Base-by-base conservation (phyloP, 2,888 invertebrate genomes). In the Pyrochroa serraticornis region DNA sequence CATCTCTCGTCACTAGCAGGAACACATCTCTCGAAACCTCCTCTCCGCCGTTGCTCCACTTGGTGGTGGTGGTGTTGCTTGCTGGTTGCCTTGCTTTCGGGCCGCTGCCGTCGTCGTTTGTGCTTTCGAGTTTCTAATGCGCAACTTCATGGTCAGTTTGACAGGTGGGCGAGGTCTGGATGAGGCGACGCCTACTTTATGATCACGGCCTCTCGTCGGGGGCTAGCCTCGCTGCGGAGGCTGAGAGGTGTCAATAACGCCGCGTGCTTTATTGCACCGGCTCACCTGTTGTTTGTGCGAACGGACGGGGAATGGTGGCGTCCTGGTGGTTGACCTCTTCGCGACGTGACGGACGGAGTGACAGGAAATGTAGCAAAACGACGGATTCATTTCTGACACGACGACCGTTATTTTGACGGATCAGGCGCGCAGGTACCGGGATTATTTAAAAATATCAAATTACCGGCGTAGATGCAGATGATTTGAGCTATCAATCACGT, bases 71-170 rank as follows among this genome's bases (percentile, higher is more conserved):
- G 22, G 22, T 22, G 22, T 5, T 22, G 22, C 22, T 22, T 22
- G 22, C 22, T 22, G 22, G 22, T 22, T 22, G 22, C 22, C 22
- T 22, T 22, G 22, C 22, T 22, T 22, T 22, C 22, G 22, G 22
- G 22, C 22, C 22, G 22, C 22, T 22, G 22, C 22, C 22, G 22
- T 5, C 22, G 22, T 5, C 22, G 22, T 5, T 22, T 22, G 22
- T 22, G 22, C 22, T 22, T 22, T 22, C 22, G 22, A 22, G 22
- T 22, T 31, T 56, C 72, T 68, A 70, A 67, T 69, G 78, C 78
- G 78, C 79, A 78, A 73, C 75, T 66, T 75, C 77, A 72, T 71
- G 77, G 78, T 77, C 78, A 75, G 68, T 76, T 77, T 79, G 79
- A 79, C 79, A 78, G 77, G 76, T 78, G 78, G 79, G 78, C 64